Evolutionary conservation across 2,888 invertebrate genomes (phyloP).

Genomic region (Orchesella flavescens): DNA sequence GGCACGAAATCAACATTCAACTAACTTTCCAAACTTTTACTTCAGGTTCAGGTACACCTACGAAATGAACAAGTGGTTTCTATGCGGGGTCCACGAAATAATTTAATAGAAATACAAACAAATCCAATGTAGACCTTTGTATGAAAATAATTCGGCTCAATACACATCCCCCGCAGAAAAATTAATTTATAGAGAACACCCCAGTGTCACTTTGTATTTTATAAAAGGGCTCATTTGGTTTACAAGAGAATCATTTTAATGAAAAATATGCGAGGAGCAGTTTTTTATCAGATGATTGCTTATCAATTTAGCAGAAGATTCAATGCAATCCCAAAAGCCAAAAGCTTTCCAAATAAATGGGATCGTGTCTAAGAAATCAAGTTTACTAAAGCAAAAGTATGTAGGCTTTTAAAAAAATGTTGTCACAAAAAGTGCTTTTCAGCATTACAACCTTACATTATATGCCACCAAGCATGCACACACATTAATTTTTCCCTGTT

Average conservation of each 20-base stretch:
- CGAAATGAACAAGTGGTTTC: neutral
- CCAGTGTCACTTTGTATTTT: neutral
- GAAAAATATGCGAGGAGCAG: neutral
- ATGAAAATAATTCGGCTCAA: slow-evolving; percentile 12
- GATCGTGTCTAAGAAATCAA: neutral
- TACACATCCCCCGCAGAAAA: slow-evolving; percentile 25
- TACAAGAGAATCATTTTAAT: neutral
- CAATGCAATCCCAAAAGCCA: neutral
- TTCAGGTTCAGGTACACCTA: neutral
- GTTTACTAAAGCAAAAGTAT: neutral
- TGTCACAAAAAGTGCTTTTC: neutral
- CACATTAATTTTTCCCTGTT: too few relatives aligned
- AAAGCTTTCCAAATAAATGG: neutral
- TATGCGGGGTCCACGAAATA: neutral
- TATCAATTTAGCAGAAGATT: neutral
- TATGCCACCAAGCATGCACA: too few relatives aligned
- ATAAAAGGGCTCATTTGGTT: neutral
- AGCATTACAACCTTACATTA: too few relatives aligned
- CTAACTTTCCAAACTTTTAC: slow-evolving; percentile 40
- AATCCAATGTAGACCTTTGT: too few relatives aligned
- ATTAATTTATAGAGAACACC: neutral
- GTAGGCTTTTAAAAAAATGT: neutral
- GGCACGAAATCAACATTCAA: slow-evolving; percentile 11
- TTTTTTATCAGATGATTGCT: neutral
- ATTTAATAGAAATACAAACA: neutral